phyloP scores from a whole-genome alignment of 2,797 vertebrate genomes.

The Heterohyrax brucei region DNA sequence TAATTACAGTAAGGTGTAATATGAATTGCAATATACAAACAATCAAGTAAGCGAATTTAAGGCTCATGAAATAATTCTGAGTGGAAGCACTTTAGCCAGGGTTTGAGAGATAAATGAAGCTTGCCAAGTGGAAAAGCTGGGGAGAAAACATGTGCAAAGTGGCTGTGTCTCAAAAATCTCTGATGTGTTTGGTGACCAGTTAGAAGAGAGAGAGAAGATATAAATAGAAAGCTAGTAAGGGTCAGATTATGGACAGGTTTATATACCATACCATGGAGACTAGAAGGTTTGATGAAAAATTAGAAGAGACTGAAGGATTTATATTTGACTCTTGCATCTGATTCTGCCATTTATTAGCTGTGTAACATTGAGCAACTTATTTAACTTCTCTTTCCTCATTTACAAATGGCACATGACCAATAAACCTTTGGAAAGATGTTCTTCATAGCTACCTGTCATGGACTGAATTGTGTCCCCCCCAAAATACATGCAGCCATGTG shows the following conservation, averaged over 20 bases:
- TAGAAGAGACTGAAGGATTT: neutral
- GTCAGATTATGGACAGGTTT: neutral
- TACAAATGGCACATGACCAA: neutral
- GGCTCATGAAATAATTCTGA: conserved; percentile 6
- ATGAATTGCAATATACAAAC: neutral
- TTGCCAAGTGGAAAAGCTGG: neutral
- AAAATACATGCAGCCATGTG: no score
- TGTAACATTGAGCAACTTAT: neutral
- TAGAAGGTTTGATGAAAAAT: neutral
- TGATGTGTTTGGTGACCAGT: neutral
- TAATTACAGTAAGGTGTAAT: neutral
- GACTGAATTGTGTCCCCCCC: no score
- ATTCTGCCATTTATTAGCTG: neutral
- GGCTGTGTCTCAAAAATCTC: neutral
- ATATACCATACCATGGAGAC: neutral
- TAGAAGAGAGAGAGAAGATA: neutral
- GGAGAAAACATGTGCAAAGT: neutral
- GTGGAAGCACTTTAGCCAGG: neutral
- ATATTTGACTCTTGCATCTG: neutral
- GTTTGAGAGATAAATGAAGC: neutral
- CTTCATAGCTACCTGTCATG: neutral
- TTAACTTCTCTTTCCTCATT: no score
- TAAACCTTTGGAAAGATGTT: neutral
- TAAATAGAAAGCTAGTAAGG: neutral
- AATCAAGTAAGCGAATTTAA: neutral